phyloP scores from a whole-genome alignment of 2,888 invertebrate genomes.

The Atethmia centrago region DNA sequence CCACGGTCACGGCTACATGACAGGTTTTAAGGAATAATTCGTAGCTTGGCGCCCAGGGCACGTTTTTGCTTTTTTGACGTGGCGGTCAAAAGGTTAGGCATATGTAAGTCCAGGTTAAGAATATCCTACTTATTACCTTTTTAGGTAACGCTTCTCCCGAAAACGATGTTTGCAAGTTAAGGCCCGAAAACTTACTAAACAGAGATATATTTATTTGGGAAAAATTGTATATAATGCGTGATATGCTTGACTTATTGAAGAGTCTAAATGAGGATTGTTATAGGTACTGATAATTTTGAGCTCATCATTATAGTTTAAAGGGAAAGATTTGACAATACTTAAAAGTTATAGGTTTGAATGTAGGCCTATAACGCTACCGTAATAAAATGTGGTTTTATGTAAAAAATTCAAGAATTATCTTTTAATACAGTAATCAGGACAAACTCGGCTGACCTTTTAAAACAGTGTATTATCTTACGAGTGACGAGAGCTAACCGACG shows the following conservation, averaged over 20 bases:
- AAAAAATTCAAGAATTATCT: neutral
- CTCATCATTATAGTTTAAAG: neutral
- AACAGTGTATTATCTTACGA: conserved; percentile 24
- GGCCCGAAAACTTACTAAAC: neutral
- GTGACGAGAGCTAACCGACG: conserved; percentile 63
- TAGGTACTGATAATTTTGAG: neutral
- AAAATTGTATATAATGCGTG: too few species aligned
- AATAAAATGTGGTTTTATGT: neutral
- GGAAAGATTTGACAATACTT: neutral
- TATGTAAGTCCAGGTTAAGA: neutral
- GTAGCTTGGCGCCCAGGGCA: too few species aligned
- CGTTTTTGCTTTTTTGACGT: too few species aligned
- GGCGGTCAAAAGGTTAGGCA: too few species aligned
- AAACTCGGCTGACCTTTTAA: conserved; percentile 49
- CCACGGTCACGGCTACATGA: too few species aligned
- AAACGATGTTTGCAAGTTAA: neutral
- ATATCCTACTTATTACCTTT: neutral
- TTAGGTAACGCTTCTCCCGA: neutral
- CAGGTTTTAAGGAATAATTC: too few species aligned
- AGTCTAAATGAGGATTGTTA: neutral
- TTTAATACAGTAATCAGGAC: conserved; percentile 11
- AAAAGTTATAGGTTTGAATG: neutral
- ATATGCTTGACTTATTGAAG: neutral
- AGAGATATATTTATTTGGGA: neutral
- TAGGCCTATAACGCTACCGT: neutral